A percentile compares a stretch with the other conserved stretches of the same genome.
These are phyloP conservation scores for Apocrypta bakeri DNA, from an alignment of 1,140 invertebrate species.

Conservation along the genomic window DNA sequence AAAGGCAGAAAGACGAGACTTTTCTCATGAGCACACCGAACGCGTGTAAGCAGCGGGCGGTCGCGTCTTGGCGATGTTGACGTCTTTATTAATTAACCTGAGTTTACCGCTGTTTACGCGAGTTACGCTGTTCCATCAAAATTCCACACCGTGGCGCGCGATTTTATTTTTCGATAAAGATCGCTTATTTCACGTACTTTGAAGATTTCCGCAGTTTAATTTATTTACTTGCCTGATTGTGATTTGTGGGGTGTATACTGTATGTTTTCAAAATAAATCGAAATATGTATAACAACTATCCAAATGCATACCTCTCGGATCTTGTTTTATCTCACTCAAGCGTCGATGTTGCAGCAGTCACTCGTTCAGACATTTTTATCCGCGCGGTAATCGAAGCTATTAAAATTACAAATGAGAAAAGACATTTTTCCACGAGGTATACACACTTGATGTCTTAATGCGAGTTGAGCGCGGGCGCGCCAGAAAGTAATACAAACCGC, in stretches of 20 bases:
- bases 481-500: background rate
- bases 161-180: too few species aligned
- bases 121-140: too few species aligned
- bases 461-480: background rate
- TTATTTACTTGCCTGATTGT: too few species aligned
- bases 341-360: background rate
- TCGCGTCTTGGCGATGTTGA: background rate
- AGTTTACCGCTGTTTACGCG: background rate
- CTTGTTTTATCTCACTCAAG: background rate
- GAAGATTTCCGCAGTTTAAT: too few species aligned
- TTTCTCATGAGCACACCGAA: too few species aligned
- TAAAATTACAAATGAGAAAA: background rate
- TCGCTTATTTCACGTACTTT: background rate
- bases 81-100: background rate
- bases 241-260: too few species aligned
- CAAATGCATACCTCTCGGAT: too few species aligned
- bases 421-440: background rate
- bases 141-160: too few species aligned
- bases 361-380: background rate
- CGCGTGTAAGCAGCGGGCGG: background rate
- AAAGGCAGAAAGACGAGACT: background rate
- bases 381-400: background rate
- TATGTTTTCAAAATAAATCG: too few species aligned
- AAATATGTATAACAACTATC: too few species aligned
- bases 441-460: background rate